phyloP scores from a whole-genome alignment of 2,888 invertebrate genomes.

The Oasisia sp. region DNA sequence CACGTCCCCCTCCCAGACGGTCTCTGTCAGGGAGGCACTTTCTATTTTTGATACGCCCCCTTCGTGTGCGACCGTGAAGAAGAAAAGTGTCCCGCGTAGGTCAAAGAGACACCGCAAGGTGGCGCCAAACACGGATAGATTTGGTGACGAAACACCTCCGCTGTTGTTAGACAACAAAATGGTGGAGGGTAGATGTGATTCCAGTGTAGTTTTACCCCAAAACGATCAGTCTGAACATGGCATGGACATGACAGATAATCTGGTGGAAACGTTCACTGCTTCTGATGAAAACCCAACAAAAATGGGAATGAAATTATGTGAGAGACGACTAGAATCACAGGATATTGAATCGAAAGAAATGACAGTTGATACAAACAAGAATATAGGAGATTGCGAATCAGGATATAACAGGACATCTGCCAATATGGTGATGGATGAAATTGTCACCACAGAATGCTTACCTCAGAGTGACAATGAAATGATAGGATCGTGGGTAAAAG shows the following conservation, averaged over 20 bases:
- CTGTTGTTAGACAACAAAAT: neutral
- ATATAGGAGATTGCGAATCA: neutral
- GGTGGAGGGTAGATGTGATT: neutral
- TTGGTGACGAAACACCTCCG: neutral
- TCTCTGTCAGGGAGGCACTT: conserved; percentile 3
- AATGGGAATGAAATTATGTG: neutral
- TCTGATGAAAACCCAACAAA: neutral
- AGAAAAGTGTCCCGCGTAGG: neutral
- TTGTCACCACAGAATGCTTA: neutral
- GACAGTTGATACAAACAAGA: neutral
- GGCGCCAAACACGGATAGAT: neutral
- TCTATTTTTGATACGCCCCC: neutral
- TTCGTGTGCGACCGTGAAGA: neutral
- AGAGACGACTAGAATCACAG: neutral
- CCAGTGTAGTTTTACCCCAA: no score
- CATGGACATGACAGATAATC: neutral
- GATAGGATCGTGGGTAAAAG: neutral
- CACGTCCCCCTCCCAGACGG: neutral
- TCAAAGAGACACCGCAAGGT: neutral
- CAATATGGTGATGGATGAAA: neutral
- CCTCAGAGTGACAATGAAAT: neutral
- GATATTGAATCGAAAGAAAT: neutral
- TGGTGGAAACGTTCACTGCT: neutral
- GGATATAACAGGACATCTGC: no score
- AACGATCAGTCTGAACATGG: neutral